Evolutionary conservation across 37 sponge, comb jelly and placozoan species (phyloP), one percentile per base, ranked within the genome.

Genomic region (Spongilla lacustris): DNA sequence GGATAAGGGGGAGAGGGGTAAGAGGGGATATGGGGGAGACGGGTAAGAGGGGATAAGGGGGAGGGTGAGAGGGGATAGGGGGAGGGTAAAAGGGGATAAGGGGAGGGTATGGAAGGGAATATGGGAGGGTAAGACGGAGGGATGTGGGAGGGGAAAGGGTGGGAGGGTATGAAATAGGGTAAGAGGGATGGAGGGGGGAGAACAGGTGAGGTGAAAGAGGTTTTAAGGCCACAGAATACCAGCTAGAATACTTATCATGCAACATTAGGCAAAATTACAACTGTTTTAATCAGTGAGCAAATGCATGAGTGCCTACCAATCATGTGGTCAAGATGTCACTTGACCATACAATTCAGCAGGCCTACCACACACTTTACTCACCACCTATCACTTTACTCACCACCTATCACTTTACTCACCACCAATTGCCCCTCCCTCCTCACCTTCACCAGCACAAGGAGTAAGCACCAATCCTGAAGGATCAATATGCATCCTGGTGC

Each of bases 391-490:
- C 41, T 6, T 6, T 41, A 3, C 3, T 41, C 41, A 41, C 6
- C 6, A 41, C 41, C 41, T 6, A 41, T 6, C 3, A 41, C 41
- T 41, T 41, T 41, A 6, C 41, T 41, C 41, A n/a, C n/a, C n/a
- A n/a, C n/a, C n/a, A n/a, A n/a, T n/a, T n/a, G n/a, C n/a, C n/a
- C n/a, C n/a, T n/a, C n/a, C 27, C 23, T 21, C 22, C 81, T 79
- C 74, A 94, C 94, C 82, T 83, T 80, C 82, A 68, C 88, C 86
- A 70, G 82, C 82, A 30, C 85, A 41, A 2, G 74, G 83, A 29
- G 71, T n/a, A 5, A 91, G 83, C 26, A 94, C 67, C 12, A 84
- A 41, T 2, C 94, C 94, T 24, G 94, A 94, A 0, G 91, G 84
- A 58, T 88, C 58, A 26, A 94, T 50, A 58, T 88, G 82, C n/a